These are phyloP conservation scores for Polyommatus iphigenia DNA, from an alignment of 2,888 invertebrate species.

Conservation along the genomic window DNA sequence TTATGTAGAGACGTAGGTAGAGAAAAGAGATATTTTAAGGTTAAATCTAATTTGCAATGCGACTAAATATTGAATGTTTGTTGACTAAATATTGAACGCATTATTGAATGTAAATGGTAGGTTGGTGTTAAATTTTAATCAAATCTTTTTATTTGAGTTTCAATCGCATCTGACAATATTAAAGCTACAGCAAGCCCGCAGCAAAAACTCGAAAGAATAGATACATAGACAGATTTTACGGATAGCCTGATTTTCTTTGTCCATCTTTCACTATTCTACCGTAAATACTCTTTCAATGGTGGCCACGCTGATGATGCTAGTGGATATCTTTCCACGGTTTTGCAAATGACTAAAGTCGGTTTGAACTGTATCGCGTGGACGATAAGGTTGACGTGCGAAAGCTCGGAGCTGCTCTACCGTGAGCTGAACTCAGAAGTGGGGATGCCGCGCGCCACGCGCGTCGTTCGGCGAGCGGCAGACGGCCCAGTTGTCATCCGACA, in stretches of 20 bases:
- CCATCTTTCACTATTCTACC: neutral
- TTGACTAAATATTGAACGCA: too few relatives aligned
- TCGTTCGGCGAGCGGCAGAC: constrained; percentile 40
- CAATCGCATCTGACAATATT: too few relatives aligned
- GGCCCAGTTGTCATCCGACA: constrained; percentile 71
- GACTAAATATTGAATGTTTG: too few relatives aligned
- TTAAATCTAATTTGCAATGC: too few relatives aligned
- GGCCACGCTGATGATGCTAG: neutral
- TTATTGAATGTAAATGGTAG: too few relatives aligned
- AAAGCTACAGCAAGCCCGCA: too few relatives aligned
- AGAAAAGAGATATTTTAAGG: too few relatives aligned
- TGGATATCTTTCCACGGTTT: constrained; percentile 6
- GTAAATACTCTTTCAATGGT: neutral
- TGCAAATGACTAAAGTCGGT: constrained; percentile 7
- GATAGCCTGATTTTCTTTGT: neutral
- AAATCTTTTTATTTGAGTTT: too few relatives aligned
- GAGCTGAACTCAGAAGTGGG: constrained; percentile 41
- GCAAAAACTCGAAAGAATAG: too few relatives aligned
- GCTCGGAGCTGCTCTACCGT: neutral
- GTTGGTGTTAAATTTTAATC: too few relatives aligned
- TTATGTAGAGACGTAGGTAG: neutral
- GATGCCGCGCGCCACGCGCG: constrained; percentile 52
- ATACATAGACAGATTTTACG: neutral
- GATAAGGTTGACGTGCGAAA: constrained; percentile 17
- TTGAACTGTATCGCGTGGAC: constrained; percentile 27